Percentiles rank a stretch among this genome's conserved stretches.
Evolutionary conservation across 2,797 vertebrate species (phyloP).

Genomic region (Sebastes jordani): DNA sequence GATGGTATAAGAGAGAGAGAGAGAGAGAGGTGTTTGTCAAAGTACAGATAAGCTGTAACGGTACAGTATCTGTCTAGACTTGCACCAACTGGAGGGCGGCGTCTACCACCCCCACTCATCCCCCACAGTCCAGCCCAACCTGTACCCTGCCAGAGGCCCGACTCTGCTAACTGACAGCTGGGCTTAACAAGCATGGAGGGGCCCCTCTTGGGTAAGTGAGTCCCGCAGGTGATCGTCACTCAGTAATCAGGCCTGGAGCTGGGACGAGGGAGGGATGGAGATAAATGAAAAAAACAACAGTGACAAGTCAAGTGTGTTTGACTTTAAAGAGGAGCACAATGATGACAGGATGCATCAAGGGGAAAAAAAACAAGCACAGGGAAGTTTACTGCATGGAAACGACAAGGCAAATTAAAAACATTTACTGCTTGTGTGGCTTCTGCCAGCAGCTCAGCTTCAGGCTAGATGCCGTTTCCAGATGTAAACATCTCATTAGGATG

Average conservation of each 20-base stretch:
- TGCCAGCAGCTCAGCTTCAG: background rate
- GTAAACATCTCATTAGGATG: background rate
- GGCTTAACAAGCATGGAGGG: conserved; percentile 15
- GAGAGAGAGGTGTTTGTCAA: background rate
- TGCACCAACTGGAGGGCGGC: background rate
- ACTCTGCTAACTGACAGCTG: conserved; percentile 26
- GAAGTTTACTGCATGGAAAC: too few species aligned
- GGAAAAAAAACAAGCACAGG: background rate
- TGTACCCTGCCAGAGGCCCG: conserved; percentile 23
- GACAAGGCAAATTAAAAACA: background rate
- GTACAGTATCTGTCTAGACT: conserved; percentile 2
- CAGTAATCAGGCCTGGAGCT: background rate
- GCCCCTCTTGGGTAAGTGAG: conserved; percentile 1
- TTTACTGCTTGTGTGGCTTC: background rate
- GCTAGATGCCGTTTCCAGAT: background rate
- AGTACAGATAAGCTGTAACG: background rate
- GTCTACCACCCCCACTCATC: background rate
- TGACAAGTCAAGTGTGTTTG: too few species aligned
- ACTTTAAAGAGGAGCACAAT: too few species aligned
- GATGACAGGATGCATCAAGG: background rate
- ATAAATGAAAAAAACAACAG: too few species aligned
- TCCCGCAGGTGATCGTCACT: conserved; percentile 34
- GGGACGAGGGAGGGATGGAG: background rate
- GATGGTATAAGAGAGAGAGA: background rate
- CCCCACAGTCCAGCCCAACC: conserved; percentile 2